Evolutionary conservation across 2,797 vertebrate genomes (phyloP).

Genomic region (Discoglossus pictus): DNA sequence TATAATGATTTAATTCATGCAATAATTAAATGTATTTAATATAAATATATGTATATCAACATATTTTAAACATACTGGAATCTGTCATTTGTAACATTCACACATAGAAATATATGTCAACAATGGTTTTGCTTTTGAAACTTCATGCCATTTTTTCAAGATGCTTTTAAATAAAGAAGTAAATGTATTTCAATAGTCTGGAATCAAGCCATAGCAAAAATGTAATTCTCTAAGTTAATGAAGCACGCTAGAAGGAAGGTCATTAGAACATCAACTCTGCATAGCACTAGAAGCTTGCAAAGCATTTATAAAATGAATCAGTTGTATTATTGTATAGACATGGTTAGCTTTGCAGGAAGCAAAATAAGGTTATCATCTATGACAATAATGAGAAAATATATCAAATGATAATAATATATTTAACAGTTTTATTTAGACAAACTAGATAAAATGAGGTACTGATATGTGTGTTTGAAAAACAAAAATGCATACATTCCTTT

Average conservation of each 20-base stretch:
- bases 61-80: too few species aligned
- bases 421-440: too few species aligned
- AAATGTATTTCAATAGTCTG: slow-evolving; percentile 35
- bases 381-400: too few species aligned
- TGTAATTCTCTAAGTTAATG: slow-evolving; percentile 42
- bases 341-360: too few species aligned
- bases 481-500: too few species aligned
- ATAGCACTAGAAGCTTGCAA: slow-evolving; percentile 18
- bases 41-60: too few species aligned
- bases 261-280: slow-evolving; percentile 34
- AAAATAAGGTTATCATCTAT: too few species aligned
- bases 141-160: slow-evolving; percentile 27
- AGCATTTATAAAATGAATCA: slow-evolving; percentile 1
- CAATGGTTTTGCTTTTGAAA: slow-evolving; percentile 15
- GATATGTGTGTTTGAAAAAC: too few species aligned
- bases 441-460: too few species aligned
- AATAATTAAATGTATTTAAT: too few species aligned
- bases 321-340: slow-evolving; percentile 1
- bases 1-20: too few species aligned
- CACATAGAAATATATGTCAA: not conserved
- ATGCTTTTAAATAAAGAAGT: slow-evolving; percentile 36
- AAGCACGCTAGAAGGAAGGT: slow-evolving; percentile 28
- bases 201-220: slow-evolving; percentile 31
- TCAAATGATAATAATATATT: too few species aligned
- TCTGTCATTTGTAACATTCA: not conserved